Conservation (phyloP, 2,888 invertebrate genomes). For the Clusia tigrina region DNA sequence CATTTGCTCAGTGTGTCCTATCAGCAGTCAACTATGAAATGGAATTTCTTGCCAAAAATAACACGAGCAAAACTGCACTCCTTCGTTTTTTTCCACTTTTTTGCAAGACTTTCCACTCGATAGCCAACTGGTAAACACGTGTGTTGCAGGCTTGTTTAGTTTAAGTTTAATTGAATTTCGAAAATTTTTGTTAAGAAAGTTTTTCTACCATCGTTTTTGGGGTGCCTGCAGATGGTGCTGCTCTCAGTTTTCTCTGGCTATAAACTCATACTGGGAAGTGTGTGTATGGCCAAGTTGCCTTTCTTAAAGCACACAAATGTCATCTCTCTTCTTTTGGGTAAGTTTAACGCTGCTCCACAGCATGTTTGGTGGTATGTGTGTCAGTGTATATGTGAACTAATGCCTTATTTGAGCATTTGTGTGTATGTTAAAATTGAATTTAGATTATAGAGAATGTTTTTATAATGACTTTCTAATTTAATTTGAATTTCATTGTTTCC, state of each 20-base stretch:
- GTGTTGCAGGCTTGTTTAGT: slow-evolving; percentile 57
- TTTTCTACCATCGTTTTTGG: background rate
- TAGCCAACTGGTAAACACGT: slow-evolving; percentile 47
- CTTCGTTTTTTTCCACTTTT: slow-evolving; percentile 27
- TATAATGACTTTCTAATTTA: background rate
- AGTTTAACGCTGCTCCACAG: too few relatives aligned
- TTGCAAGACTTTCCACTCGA: slow-evolving; percentile 28
- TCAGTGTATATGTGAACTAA: background rate
- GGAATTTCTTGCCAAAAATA: slow-evolving; percentile 54
- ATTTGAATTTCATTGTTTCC: slow-evolving; percentile 8
- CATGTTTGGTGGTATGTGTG: background rate
- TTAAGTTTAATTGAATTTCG: slow-evolving; percentile 56
- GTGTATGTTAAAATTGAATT: background rate
- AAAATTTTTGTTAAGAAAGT: slow-evolving; percentile 40
- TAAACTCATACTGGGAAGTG: background rate
- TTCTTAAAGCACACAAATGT: background rate
- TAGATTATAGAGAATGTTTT: background rate
- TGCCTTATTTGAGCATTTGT: too few relatives aligned
- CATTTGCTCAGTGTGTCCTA: slow-evolving; percentile 29
- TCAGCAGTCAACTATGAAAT: slow-evolving; percentile 54
- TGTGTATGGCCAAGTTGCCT: background rate
- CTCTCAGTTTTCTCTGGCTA: slow-evolving; percentile 11
- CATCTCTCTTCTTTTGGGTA: background rate
- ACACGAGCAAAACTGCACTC: slow-evolving; percentile 15
- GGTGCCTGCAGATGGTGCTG: slow-evolving; percentile 27